Conservation (phyloP, 1,140 invertebrate species). For the Drosophila kepulauana region DNA sequence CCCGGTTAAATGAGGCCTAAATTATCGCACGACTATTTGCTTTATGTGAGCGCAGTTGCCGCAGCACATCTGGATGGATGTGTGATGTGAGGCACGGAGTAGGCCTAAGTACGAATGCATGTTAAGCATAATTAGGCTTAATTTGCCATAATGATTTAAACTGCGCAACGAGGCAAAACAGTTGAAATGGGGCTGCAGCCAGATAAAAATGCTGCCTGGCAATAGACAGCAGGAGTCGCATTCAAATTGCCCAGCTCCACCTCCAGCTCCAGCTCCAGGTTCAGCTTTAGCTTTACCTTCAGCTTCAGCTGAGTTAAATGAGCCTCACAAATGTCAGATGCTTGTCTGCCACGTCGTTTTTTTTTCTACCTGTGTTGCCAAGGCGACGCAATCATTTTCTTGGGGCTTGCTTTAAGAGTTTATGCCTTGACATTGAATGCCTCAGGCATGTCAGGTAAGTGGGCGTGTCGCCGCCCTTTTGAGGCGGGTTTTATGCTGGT, state of each 20-base stretch:
- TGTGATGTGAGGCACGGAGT: constrained; percentile 8
- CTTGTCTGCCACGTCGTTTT: constrained; percentile 10
- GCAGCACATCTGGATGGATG: not conserved
- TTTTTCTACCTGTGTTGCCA: constrained; percentile 26
- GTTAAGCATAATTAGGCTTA: constrained; percentile 77
- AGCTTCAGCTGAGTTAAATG: constrained; percentile 39
- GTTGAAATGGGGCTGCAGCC: constrained; percentile 55
- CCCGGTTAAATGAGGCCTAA: constrained; percentile 32
- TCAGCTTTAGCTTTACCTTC: not conserved
- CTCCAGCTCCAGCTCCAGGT: constrained; percentile 54
- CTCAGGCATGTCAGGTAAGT: constrained; percentile 23
- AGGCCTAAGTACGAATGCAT: constrained; percentile 73
- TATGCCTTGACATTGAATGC: constrained; percentile 73
- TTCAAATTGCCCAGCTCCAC: constrained; percentile 51
- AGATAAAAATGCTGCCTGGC: constrained; percentile 63
- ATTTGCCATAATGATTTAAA: constrained; percentile 80
- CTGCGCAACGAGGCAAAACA: constrained; percentile 68
- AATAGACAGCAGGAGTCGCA: constrained; percentile 45
- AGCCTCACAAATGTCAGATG: constrained; percentile 70
- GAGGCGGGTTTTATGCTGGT: constrained; percentile 58
- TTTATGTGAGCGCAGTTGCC: not conserved
- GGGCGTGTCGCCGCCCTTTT: constrained; percentile 1
- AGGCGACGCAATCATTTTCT: constrained; percentile 52
- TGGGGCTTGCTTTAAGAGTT: constrained; percentile 57
- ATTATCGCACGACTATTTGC: constrained; percentile 40